phyloP scores from a whole-genome alignment of 2,113 vertebrate species.

The Noctilio leporinus region DNA sequence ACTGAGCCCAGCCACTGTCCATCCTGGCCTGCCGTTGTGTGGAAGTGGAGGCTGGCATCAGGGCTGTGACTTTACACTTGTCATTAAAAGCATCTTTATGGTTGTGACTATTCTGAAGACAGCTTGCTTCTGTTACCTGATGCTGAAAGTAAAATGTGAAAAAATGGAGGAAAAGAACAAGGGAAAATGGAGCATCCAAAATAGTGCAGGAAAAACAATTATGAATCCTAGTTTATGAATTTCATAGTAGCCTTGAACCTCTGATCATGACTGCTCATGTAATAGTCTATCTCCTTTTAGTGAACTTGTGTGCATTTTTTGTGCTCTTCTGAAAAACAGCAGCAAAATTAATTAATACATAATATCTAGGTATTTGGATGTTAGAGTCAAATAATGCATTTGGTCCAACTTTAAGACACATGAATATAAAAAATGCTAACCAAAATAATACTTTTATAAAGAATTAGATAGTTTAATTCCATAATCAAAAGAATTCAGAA shows the following conservation, averaged over 20 bases:
- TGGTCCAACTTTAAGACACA: background rate
- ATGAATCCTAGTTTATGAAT: background rate
- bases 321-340: background rate
- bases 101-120: too few species aligned
- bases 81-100: background rate
- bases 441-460: background rate
- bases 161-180: background rate
- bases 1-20: rapidly evolving
- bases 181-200: background rate
- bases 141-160: background rate
- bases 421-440: background rate
- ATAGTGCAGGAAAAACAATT: background rate
- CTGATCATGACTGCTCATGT: background rate
- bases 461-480: background rate
- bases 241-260: background rate
- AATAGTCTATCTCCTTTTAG: background rate
- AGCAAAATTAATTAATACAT: background rate
- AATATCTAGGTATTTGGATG: background rate
- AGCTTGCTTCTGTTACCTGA: background rate
- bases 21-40: too few species aligned
- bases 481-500: background rate
- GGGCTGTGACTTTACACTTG: rapidly evolving
- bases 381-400: background rate
- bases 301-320: background rate
- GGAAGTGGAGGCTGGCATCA: rapidly evolving